Base-by-base conservation (phyloP, 2,797 vertebrate genomes). In the Semotilus atromaculatus region DNA sequence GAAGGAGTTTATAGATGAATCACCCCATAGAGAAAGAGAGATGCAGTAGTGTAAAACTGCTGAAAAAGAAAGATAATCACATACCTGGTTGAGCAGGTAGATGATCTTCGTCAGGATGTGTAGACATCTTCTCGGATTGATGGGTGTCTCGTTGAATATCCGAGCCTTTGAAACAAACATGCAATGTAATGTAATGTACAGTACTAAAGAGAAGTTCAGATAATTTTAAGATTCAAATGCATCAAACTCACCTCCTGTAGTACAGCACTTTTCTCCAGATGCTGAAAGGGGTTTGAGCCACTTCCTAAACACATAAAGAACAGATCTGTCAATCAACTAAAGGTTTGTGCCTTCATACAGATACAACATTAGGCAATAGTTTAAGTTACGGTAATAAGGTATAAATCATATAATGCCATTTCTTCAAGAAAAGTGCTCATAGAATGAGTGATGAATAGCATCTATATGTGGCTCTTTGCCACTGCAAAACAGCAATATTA, bases 41-140 rank as follows among this genome's bases (percentile, higher is more conserved):
- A 19, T 36, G 11, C 9, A 11, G n/a, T 7, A 45, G 16, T n/a
- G n/a, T 21, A 23, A 72, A 68, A 60, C 19, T 3, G 45, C 16
- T 68, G 3, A 26, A 40, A 0, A 36, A 53, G 5, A 14, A 10
- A 75, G 29, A 45, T 38, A 26, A 5, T 4, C 2, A 81, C 34
- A 45, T 83, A 98, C 98, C 97, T 98, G 98, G 94, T 99, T 99
- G 88, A 99, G 95, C 88, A 99, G 94, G 94, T 99, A 99, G 48
- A 99, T 97, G 70, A 99, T 98, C 95, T 99, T 99, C 90, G 98
- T 99, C 29, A 99, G 96, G 88, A 99, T 99, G 91, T 99, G 98
- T 48, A 99, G 95, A 88, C 98, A 99, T 98, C 97, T 95, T 88
- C 97, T 94, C 8, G 98, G 98, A 88, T 99, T 99, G 90, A 99